These are phyloP conservation scores for Oxytorus armatus DNA, from an alignment of 2,888 invertebrate genomes.

Conservation along the genomic window DNA sequence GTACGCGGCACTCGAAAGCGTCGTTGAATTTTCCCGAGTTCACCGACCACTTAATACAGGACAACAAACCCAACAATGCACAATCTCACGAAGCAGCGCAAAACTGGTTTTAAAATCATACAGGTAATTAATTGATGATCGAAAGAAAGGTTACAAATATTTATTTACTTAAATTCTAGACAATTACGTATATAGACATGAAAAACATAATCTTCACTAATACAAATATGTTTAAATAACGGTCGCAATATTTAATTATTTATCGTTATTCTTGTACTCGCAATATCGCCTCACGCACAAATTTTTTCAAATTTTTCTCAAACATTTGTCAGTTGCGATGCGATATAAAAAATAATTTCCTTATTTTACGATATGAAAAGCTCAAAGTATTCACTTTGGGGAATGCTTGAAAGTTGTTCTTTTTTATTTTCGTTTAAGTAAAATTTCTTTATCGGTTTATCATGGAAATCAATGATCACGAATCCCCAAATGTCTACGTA, in stretches of 20 bases:
- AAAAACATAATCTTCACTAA: slow-evolving; percentile 47
- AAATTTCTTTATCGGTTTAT: no score
- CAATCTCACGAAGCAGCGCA: slow-evolving; percentile 37
- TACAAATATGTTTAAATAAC: no score
- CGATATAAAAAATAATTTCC: slow-evolving; percentile 1
- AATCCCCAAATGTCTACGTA: no score
- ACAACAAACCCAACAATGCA: slow-evolving; percentile 7
- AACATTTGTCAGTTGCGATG: slow-evolving; percentile 6
- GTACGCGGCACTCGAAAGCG: slow-evolving; percentile 17
- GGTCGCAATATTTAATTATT: no score
- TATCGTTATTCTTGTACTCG: no score
- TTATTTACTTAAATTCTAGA: slow-evolving; percentile 55
- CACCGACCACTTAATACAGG: not conserved
- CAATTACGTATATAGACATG: slow-evolving; percentile 56
- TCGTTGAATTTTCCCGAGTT: slow-evolving; percentile 21
- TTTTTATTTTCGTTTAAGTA: no score
- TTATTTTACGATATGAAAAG: no score
- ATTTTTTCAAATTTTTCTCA: slow-evolving; percentile 47
- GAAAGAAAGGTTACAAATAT: slow-evolving; percentile 57
- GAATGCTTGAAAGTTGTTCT: no score
- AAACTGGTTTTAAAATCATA: not conserved
- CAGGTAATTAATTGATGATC: not conserved
- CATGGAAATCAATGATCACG: no score
- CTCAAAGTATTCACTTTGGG: no score
- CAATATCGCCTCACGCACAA: slow-evolving; percentile 34